Base-by-base conservation (phyloP, 2,888 invertebrate species). In the Lasioglossum leucozonium region DNA sequence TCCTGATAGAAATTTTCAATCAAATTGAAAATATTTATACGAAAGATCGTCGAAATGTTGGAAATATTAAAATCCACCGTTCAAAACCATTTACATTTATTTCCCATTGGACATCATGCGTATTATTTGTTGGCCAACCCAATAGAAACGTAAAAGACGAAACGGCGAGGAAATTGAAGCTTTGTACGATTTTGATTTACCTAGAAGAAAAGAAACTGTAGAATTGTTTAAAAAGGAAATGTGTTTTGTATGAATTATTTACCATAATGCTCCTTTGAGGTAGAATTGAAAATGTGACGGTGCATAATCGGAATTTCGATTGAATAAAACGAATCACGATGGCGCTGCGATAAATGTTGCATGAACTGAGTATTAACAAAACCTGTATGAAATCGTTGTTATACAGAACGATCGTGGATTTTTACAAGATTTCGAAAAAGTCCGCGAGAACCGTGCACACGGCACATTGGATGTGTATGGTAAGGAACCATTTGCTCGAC, bases 271-370 rank as follows among this genome's bases (percentile, higher is more conserved):
- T 69, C 69, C 37, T 40, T 69, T 69, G n/a, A 40, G 22, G n/a
- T 40, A n/a, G 22, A 40, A 40, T 69, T 40, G n/a, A 40, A 10
- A 37, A 13, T 11, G 40, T 22, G 22, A 40, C 69, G 26, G 40
- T 67, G 67, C 37, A 37, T 10, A 65, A 4, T 44, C 22, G 51
- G 30, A 37, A 26, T 22, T 34, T 11, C 30, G n/a, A 22, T 62
- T 47, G 69, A 44, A 40, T 18, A 55, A n/a, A n/a, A 85, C 87
- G 91, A 91, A 88, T 88, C 88, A 86, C 90, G 89, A 91, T 84
- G 84, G 88, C 88, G 89, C 87, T 88, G 87, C 85, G 87, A 90
- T 92, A 92, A 92, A 92, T 92, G 91, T 93, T 91, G 90, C 91
- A 91, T 91, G 91, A 92, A 90, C 91, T 90, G 92, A 92, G 91